Percentiles rank a stretch among this genome's conserved stretches.
Evolutionary conservation across 2,797 vertebrate genomes (phyloP).

Genomic region (Myoxocephalus aenaeus): DNA sequence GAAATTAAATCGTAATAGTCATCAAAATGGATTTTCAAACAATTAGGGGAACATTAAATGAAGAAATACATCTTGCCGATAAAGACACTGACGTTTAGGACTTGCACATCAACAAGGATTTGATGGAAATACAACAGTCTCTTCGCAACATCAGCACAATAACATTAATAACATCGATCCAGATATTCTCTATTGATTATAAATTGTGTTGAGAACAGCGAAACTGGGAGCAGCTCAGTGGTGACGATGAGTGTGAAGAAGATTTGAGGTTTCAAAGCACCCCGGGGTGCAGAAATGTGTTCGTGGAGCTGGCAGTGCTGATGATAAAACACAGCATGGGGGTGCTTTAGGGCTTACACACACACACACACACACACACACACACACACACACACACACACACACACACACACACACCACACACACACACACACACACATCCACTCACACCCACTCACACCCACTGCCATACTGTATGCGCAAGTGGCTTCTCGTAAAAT

Average conservation of each 20-base stretch:
- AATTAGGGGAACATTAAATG: constrained; percentile 23
- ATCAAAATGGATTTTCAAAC: constrained; percentile 17
- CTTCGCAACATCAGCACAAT: constrained; percentile 47
- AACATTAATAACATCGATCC: constrained; percentile 20
- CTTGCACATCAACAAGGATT: constrained; percentile 12
- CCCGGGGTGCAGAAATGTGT: constrained; percentile 32
- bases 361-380: constrained; percentile 1
- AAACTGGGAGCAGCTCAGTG: not conserved
- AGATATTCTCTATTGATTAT: constrained; percentile 36
- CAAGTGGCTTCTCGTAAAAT: not conserved
- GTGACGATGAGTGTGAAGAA: constrained; percentile 11
- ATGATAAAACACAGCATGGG: constrained; percentile 46
- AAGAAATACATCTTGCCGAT: constrained; percentile 39
- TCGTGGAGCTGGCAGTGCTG: constrained; percentile 50
- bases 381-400: constrained; percentile 4
- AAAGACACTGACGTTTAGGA: constrained; percentile 17
- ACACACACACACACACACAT: not conserved
- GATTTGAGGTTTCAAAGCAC: constrained; percentile 46
- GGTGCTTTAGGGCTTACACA: constrained; percentile 29
- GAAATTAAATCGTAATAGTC: too few relatives aligned
- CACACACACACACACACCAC: not conserved
- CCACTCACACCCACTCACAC: constrained; percentile 2
- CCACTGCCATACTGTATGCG: not conserved
- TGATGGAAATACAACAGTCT: constrained; percentile 38
- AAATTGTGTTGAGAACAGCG: constrained; percentile 20